phyloP scores from a whole-genome alignment of 2,797 vertebrate species.

The Bradypus variegatus region DNA sequence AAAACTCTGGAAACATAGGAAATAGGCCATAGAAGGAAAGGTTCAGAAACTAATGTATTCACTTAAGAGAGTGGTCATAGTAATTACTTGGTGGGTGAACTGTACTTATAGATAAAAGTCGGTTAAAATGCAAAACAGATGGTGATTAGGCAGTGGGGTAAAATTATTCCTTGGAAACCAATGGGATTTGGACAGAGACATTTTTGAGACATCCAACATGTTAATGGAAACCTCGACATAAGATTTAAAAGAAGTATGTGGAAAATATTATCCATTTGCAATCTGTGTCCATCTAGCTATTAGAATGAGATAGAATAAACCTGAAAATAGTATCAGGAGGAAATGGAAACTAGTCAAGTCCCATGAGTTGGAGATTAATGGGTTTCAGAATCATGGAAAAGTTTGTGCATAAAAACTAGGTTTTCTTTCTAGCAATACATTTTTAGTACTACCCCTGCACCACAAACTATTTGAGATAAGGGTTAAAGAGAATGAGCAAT shows the following conservation, averaged over 20 bases:
- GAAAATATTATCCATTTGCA: slow-evolving; percentile 52
- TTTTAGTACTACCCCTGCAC: background rate
- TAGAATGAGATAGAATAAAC: slow-evolving; percentile 37
- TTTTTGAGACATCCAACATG: slow-evolving; percentile 51
- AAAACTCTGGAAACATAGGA: slow-evolving; percentile 44
- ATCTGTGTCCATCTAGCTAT: slow-evolving; percentile 43
- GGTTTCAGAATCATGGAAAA: slow-evolving; percentile 25
- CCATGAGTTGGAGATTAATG: slow-evolving; percentile 12
- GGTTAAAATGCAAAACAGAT: slow-evolving; percentile 59
- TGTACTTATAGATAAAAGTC: slow-evolving; percentile 58
- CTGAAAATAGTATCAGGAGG: slow-evolving; percentile 37
- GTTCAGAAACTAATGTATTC: slow-evolving; percentile 29
- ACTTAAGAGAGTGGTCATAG: slow-evolving; percentile 49
- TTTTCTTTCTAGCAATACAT: background rate
- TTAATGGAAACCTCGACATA: slow-evolving; percentile 52
- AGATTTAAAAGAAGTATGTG: slow-evolving; percentile 45
- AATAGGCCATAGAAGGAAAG: slow-evolving; percentile 44
- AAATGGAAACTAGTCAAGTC: background rate
- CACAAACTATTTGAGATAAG: background rate
- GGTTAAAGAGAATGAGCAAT: background rate
- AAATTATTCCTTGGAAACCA: slow-evolving; percentile 47
- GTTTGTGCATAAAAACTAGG: background rate
- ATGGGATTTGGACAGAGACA: slow-evolving; percentile 43
- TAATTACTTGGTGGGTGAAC: slow-evolving; percentile 58
- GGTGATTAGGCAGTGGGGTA: slow-evolving; percentile 24